Evolutionary conservation across 1,140 invertebrate genomes (phyloP), one percentile per base, ranked within the genome.

Genomic region (Hesperophylax magnus): DNA sequence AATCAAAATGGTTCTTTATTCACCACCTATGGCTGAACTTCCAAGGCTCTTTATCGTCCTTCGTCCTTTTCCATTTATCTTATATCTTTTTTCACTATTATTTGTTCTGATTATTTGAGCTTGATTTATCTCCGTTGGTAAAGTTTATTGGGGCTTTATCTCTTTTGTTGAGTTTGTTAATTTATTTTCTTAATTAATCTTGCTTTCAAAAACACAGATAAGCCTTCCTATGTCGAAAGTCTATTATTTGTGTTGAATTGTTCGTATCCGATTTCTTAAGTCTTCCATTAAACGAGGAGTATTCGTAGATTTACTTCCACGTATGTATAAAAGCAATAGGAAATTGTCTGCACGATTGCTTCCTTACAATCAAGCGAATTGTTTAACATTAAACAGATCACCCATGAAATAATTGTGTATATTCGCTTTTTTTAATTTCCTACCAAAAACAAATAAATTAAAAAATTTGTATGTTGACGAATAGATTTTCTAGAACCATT

Each of bases 71-170:
- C 81, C 65, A 79, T 82, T 79, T 79, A 76, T 82, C 81, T 53
- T 72, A 63, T 71, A 78, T 82, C 77, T 82, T 82, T 82, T 82
- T 82, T 75, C 60, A 79, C 77, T 79, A 79, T 75, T 82, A 27
- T 76, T 82, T 79, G 71, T 75, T 67, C 71, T 31, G 61, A 71
- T 77, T 75, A 75, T 81, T 81, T 58, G 71, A 27, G 81, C 81
- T 79, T 82, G 81, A 82, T 79, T 82, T 82, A 82, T 82, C 60
- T 79, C 61, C 18, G 11, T 56, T 69, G 77, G 75, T 79, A 78
- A 82, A 79, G 71, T 82, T 82, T 79, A 79, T 82, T 71, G 81
- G 61, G 52, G 56, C 60, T 74, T 79, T 79, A 76, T 76, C 80
- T 81, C 69, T 77, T 39, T 75, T 69, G 76, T 77, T 77, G 53